Conservation (phyloP, 2,888 invertebrate genomes). For the Digitonthophagus gazella region DNA sequence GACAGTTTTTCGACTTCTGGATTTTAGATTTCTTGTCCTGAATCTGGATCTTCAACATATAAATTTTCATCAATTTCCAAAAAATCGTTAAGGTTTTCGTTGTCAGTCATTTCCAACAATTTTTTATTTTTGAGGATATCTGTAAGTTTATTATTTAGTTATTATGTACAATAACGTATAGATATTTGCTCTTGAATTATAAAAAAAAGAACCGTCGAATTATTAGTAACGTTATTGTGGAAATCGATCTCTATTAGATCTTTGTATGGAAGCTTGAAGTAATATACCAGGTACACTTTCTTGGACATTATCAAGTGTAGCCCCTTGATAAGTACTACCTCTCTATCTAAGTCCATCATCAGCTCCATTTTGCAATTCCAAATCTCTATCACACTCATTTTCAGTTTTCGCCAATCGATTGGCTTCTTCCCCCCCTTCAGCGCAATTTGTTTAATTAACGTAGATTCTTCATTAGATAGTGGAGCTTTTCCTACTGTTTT, state of each 20-base stretch:
- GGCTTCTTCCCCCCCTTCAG: conserved; percentile 52
- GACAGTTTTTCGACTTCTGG: too few relatives aligned
- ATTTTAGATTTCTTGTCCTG: too few relatives aligned
- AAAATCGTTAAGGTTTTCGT: too few relatives aligned
- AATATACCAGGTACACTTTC: conserved; percentile 31
- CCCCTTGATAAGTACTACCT: conserved; percentile 36
- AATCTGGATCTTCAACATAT: too few relatives aligned
- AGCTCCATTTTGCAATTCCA: conserved; percentile 37
- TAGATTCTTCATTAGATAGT: conserved; percentile 56
- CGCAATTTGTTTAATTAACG: conserved; percentile 56
- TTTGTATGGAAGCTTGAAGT: conserved; percentile 43
- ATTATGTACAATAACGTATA: conserved; percentile 3
- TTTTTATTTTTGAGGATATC: too few relatives aligned
- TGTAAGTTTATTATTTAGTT: too few relatives aligned
- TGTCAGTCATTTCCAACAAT: too few relatives aligned
- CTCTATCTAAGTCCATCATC: conserved; percentile 27
- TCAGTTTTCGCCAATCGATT: conserved; percentile 37
- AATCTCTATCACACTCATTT: conserved; percentile 36
- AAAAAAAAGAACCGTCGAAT: conserved; percentile 54
- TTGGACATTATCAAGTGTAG: conserved; percentile 8
- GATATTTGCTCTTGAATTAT: conserved; percentile 30
- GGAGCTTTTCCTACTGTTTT: conserved; percentile 38
- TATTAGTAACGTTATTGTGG: conserved; percentile 52
- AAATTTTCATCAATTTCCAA: too few relatives aligned
- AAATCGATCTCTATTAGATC: conserved; percentile 49